Conservation (phyloP, 2,113 vertebrate genomes). For the Condylura cristata region DNA sequence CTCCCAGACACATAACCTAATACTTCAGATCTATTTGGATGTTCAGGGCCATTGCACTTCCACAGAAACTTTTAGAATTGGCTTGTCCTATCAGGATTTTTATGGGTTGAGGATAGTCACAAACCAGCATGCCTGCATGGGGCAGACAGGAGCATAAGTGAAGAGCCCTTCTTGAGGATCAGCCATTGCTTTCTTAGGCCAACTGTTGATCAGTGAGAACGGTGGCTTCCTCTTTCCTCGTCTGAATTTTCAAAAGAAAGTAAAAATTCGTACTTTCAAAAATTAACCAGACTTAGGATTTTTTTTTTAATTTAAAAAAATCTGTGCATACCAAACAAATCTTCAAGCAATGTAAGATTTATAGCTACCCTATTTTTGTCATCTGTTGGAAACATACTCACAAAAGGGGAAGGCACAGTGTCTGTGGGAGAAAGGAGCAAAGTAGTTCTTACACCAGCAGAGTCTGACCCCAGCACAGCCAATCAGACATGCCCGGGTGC, state of each 20-base stretch:
- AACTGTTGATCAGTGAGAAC: neutral
- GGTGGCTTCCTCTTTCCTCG: neutral
- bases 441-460: neutral
- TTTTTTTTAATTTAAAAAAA: neutral
- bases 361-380: neutral
- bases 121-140: neutral
- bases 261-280: constrained; percentile 18
- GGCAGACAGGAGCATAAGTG: too few relatives aligned
- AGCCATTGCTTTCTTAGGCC: neutral
- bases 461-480: neutral
- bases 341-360: neutral
- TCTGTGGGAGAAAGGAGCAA: neutral
- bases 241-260: neutral
- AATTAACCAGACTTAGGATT: neutral
- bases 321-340: neutral
- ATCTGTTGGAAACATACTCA: neutral
- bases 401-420: neutral
- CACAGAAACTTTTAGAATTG: constrained; percentile 17
- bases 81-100: neutral
- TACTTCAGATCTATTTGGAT: neutral
- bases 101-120: neutral
- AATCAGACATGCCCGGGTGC: neutral
- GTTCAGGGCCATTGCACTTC: neutral
- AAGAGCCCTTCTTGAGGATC: neutral
- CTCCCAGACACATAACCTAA: neutral